Percentiles rank a stretch among this genome's conserved stretches.
Conservation (phyloP, 2,888 invertebrate species). For the Drosophila macrospina region DNA sequence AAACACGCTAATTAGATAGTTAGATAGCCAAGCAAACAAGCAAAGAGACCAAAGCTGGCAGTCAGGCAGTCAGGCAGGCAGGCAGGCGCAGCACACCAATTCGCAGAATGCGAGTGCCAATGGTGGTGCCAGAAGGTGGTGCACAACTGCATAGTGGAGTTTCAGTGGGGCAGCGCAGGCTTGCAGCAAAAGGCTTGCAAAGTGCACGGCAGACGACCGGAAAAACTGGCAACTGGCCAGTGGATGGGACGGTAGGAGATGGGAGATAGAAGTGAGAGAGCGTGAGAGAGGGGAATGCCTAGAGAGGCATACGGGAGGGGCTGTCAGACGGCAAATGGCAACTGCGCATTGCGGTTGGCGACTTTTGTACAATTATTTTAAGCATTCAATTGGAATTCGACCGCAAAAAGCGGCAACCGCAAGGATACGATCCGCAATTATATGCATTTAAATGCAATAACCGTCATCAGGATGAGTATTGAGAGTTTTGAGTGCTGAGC, state of each 20-base stretch:
- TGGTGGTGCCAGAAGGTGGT: constrained; percentile 1
- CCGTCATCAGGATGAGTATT: constrained; percentile 66
- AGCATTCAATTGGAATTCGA: constrained; percentile 81
- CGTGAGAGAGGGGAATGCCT: neutral
- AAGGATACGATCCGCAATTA: constrained; percentile 66
- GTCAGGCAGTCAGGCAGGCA: neutral
- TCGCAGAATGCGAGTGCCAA: constrained; percentile 44
- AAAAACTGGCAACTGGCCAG: constrained; percentile 77
- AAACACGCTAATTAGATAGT: constrained; percentile 69
- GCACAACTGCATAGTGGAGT: too few relatives aligned
- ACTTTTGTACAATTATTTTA: constrained; percentile 76
- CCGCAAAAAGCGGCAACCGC: constrained; percentile 71
- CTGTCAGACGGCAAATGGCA: constrained; percentile 50
- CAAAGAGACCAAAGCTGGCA: neutral
- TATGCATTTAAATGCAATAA: constrained; percentile 81
- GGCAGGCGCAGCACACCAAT: constrained; percentile 35
- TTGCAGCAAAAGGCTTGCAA: constrained; percentile 29
- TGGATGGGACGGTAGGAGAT: neutral
- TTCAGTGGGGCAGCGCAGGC: constrained; percentile 9
- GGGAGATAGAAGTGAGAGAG: constrained; percentile 1
- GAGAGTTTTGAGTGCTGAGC: neutral
- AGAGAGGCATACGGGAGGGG: neutral
- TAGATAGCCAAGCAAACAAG: constrained; percentile 51
- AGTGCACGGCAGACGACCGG: constrained; percentile 57
- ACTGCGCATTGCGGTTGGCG: constrained; percentile 77